Evolutionary conservation across 2,888 invertebrate species (phyloP).

Genomic region (Agonopterix arenella): DNA sequence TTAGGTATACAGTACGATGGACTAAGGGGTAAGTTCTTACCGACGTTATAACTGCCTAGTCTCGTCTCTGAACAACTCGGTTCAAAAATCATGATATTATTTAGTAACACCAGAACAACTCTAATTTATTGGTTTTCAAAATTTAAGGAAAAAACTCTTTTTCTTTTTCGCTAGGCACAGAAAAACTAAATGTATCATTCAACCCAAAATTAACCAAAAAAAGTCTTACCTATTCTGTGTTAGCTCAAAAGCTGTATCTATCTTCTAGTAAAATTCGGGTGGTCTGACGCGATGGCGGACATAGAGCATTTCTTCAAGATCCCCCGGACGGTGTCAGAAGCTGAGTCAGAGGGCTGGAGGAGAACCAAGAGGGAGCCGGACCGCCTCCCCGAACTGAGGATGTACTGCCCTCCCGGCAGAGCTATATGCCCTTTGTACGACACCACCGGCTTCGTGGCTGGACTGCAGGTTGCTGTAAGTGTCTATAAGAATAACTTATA

Average conservation of each 20-base stretch:
- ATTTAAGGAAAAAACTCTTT: no score
- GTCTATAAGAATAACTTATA: no score
- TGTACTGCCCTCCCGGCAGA: constrained; percentile 56
- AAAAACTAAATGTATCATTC: no score
- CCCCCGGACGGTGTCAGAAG: constrained; percentile 54
- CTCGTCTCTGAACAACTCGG: no score
- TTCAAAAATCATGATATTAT: no score
- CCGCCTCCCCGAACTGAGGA: constrained; percentile 49
- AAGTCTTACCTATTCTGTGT: not conserved
- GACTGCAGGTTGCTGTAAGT: constrained; percentile 63
- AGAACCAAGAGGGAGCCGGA: constrained; percentile 32
- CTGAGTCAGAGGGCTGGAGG: constrained; percentile 30
- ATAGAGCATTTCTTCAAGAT: constrained; percentile 65
- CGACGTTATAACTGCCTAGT: no score
- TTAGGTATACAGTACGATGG: constrained; percentile 34
- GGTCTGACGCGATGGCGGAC: constrained; percentile 59
- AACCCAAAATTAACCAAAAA: no score
- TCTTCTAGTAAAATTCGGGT: constrained; percentile 59
- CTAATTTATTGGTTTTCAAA: no score
- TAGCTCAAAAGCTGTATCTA: constrained; percentile 1
- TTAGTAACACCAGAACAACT: no score
- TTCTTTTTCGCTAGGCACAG: no score
- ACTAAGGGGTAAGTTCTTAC: constrained; percentile 20
- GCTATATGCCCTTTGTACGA: constrained; percentile 58
- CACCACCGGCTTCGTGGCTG: constrained; percentile 58